Percentiles rank a stretch among this genome's conserved stretches.
Evolutionary conservation across 2,888 invertebrate species (phyloP).

Genomic region (Chydorus sphaericus): DNA sequence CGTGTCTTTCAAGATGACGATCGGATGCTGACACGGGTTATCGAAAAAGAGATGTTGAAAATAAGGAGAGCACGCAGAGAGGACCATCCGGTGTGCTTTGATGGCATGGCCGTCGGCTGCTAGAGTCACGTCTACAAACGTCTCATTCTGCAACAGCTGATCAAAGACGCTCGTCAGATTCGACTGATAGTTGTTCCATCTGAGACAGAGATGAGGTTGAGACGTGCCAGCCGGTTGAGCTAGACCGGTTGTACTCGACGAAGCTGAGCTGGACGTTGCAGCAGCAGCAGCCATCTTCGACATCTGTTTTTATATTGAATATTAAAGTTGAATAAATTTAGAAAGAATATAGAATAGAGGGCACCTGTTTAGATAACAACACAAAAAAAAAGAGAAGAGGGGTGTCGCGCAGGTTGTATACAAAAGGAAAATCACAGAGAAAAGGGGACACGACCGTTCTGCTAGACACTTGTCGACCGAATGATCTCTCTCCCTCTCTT

Average conservation of each 20-base stretch:
- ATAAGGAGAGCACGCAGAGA: constrained; percentile 85
- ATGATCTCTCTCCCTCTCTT: no score
- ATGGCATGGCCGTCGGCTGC: constrained; percentile 81
- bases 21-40: constrained; percentile 85
- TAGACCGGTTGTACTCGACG: no score
- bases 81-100: constrained; percentile 84
- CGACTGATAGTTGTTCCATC: constrained; percentile 87
- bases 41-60: constrained; percentile 80
- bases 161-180: constrained; percentile 79
- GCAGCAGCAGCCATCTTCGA: not conserved
- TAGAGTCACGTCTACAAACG: constrained; percentile 79
- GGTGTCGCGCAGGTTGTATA: not conserved
- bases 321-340: no score
- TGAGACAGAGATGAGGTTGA: constrained; percentile 66
- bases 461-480: constrained; percentile 4
- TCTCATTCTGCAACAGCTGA: constrained; percentile 72
- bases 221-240: constrained; percentile 8
- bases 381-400: not conserved
- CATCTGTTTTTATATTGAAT: not conserved
- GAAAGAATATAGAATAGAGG: no score
- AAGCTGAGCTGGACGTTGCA: not conserved
- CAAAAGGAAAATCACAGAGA: not conserved
- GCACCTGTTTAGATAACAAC: not conserved
- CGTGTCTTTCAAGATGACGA: constrained; percentile 82
- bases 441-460: not conserved